These are phyloP conservation scores for Zaprionus taronus DNA, from an alignment of 1,140 invertebrate species.

Conservation along the genomic window DNA sequence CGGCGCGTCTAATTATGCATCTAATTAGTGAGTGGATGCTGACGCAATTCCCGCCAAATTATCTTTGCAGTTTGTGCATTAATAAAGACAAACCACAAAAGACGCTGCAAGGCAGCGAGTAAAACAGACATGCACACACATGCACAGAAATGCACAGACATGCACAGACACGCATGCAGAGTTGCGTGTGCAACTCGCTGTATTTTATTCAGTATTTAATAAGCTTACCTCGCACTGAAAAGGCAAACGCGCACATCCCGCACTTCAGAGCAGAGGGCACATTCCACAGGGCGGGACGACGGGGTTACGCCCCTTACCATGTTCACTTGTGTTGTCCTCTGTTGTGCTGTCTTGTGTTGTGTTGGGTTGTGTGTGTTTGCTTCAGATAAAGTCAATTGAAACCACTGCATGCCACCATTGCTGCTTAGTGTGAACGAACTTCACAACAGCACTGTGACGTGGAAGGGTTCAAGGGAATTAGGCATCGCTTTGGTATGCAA, in stretches of 20 bases:
- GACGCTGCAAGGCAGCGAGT: constrained; percentile 14
- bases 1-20: constrained; percentile 74
- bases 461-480: not conserved
- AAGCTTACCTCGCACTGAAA: constrained; percentile 36
- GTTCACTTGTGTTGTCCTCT: not conserved
- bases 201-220: constrained; percentile 48
- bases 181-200: not conserved
- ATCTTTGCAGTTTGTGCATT: constrained; percentile 61
- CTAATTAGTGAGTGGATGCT: constrained; percentile 73
- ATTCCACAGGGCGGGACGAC: not conserved
- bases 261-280: not conserved
- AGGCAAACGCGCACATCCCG: not conserved
- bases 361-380: not conserved
- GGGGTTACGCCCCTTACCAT: not conserved
- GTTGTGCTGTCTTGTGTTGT: not conserved
- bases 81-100: constrained; percentile 64
- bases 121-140: constrained; percentile 1
- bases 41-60: constrained; percentile 68
- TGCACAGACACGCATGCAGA: not conserved
- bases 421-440: not conserved
- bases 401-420: not conserved
- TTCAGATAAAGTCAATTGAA: constrained; percentile 1
- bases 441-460: not conserved
- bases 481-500: not conserved
- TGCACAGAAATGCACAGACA: not conserved